Evolutionary conservation across 2,113 vertebrate genomes (phyloP).

Genomic region (Pelecanus crispus): DNA sequence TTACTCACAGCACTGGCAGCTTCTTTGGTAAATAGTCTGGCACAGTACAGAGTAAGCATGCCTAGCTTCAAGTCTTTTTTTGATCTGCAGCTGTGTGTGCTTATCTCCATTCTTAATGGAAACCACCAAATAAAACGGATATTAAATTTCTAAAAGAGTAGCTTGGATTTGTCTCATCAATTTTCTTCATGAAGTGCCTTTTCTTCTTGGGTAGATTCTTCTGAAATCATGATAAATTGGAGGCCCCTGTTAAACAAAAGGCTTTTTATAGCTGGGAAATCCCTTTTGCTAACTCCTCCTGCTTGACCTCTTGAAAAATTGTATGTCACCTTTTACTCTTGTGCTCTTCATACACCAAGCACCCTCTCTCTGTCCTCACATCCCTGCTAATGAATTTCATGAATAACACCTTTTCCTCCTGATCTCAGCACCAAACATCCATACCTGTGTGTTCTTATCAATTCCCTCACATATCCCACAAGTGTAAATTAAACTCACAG

Average conservation of each 20-base stretch:
- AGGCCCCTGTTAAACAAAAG: background rate
- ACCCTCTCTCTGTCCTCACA: background rate
- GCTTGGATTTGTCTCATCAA: background rate
- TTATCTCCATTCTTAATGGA: slow-evolving; percentile 12
- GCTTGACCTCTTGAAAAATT: background rate
- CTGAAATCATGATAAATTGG: background rate
- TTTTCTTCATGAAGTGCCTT: background rate
- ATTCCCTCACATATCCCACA: background rate
- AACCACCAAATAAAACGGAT: background rate
- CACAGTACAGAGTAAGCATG: background rate
- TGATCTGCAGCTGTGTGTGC: slow-evolving; percentile 32
- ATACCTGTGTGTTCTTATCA: background rate
- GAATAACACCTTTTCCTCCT: background rate
- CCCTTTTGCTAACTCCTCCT: background rate
- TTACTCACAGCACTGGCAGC: slow-evolving; percentile 21
- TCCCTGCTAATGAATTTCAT: background rate
- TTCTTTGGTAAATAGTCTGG: slow-evolving; percentile 18
- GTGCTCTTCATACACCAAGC: accelerated
- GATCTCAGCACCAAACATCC: background rate
- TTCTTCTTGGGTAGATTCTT: background rate
- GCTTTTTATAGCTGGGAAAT: background rate
- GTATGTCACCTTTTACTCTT: background rate
- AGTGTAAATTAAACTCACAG: background rate
- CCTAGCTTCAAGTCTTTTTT: slow-evolving; percentile 10
- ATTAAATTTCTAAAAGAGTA: background rate